Evolutionary conservation across 1,140 invertebrate species (phyloP).

Genomic region (Philotrypesis tridentata): DNA sequence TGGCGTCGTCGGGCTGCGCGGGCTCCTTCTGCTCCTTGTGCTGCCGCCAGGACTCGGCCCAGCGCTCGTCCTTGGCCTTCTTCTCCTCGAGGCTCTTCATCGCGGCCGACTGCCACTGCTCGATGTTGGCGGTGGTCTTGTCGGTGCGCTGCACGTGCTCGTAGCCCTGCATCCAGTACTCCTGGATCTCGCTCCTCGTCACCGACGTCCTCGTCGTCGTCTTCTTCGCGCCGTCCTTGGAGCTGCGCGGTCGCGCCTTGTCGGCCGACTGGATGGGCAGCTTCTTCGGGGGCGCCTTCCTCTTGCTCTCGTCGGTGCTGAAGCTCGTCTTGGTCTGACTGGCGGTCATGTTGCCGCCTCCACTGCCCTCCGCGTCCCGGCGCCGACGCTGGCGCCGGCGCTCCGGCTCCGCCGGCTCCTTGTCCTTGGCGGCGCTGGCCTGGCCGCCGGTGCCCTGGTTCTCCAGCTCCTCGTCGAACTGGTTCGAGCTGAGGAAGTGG

Average conservation of each 20-base stretch:
- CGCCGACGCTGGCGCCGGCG: slow-evolving; percentile 58
- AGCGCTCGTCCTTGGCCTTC: slow-evolving; percentile 56
- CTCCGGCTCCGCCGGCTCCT: slow-evolving; percentile 62
- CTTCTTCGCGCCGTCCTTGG: slow-evolving; percentile 24
- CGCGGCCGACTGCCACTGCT: slow-evolving; percentile 47
- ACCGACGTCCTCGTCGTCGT: slow-evolving; percentile 39
- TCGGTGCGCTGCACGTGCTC: slow-evolving; percentile 48
- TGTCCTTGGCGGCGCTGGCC: slow-evolving; percentile 53
- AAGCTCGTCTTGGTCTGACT: slow-evolving; percentile 47
- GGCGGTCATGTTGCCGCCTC: slow-evolving; percentile 18
- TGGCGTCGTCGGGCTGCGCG: slow-evolving; percentile 60
- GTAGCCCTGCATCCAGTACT: slow-evolving; percentile 51
- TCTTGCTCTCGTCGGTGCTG: slow-evolving; percentile 43
- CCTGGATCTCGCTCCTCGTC: slow-evolving; percentile 48
- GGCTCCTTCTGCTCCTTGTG: slow-evolving; percentile 51
- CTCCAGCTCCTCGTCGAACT: slow-evolving; percentile 62
- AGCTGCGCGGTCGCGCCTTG: background rate
- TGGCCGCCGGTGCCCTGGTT: slow-evolving; percentile 19
- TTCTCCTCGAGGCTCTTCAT: slow-evolving; percentile 55
- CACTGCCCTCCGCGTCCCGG: slow-evolving; percentile 53
- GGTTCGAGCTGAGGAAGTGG: slow-evolving; percentile 61
- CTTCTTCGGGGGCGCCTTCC: slow-evolving; percentile 22
- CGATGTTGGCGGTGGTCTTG: slow-evolving; percentile 48
- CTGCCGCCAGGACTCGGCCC: slow-evolving; percentile 44
- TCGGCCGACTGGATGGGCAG: slow-evolving; percentile 16